These are phyloP conservation scores for Bombus fervidus DNA, from an alignment of 1,140 invertebrate genomes.

Conservation along the genomic window DNA sequence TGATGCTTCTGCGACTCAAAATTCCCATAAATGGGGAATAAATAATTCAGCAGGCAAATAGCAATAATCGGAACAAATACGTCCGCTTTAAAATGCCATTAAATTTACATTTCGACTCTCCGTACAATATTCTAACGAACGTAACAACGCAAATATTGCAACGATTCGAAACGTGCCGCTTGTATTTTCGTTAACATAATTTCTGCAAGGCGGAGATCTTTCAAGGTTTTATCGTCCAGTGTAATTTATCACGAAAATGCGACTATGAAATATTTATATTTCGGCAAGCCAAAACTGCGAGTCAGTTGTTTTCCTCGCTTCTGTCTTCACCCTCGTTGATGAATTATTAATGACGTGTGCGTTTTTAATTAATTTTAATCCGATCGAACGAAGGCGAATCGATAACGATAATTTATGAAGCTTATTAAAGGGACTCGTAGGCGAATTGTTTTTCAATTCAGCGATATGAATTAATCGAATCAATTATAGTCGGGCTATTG, in stretches of 20 bases:
- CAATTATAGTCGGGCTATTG: not conserved
- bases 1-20: too few relatives aligned
- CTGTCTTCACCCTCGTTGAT: not conserved
- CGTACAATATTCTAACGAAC: not conserved
- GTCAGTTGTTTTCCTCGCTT: not conserved
- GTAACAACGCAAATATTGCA: not conserved
- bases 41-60: not conserved
- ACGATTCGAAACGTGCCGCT: not conserved
- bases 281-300: not conserved
- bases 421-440: not conserved
- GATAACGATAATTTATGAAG: not conserved
- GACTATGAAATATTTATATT: constrained; percentile 28
- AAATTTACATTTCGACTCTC: not conserved
- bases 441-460: not conserved
- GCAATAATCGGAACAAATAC: not conserved
- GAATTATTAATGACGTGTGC: constrained; percentile 32
- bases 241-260: constrained; percentile 4
- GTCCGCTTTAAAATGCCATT: not conserved
- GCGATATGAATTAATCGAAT: not conserved
- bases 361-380: constrained; percentile 20
- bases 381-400: not conserved
- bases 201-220: not conserved
- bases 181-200: not conserved
- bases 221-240: not conserved
- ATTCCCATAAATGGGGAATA: not conserved